Conservation (phyloP, 2,113 vertebrate species). For the Nipponia nippon region DNA sequence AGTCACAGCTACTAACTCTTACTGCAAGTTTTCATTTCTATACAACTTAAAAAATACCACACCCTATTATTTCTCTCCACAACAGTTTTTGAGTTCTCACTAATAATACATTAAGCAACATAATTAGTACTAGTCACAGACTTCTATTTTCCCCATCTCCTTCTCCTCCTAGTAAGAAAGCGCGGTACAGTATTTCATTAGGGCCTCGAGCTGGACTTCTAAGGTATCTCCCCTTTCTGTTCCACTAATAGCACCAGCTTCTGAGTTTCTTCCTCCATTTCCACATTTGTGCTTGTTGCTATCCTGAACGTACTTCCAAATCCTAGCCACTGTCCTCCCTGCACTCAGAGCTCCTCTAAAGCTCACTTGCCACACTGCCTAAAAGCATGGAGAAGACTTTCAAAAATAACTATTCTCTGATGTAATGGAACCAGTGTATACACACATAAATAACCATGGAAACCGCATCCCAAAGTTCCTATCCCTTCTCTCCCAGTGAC, state of each 20-base stretch:
- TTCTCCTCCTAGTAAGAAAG: not conserved
- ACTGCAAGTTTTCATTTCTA: not conserved
- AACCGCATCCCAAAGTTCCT: not conserved
- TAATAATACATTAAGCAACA: not conserved
- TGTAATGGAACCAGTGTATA: not conserved
- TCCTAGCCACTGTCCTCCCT: not conserved
- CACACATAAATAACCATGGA: not conserved
- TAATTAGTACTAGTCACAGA: fast-evolving
- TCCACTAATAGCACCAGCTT: not conserved
- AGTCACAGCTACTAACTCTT: not conserved
- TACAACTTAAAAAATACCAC: not conserved
- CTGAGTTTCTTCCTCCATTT: not conserved
- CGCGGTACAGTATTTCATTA: not conserved
- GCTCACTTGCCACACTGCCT: not conserved
- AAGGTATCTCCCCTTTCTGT: not conserved
- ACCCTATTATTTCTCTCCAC: not conserved
- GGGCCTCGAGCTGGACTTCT: not conserved
- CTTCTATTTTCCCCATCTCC: not conserved
- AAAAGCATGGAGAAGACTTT: not conserved
- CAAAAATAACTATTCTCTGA: not conserved
- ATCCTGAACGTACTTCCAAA: not conserved
- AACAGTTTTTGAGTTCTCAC: not conserved
- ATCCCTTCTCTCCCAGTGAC: not conserved
- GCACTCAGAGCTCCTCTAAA: not conserved
- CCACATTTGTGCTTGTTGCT: not conserved